Base-by-base conservation (phyloP, 2,888 invertebrate species). In the Exocentrus adspersus region DNA sequence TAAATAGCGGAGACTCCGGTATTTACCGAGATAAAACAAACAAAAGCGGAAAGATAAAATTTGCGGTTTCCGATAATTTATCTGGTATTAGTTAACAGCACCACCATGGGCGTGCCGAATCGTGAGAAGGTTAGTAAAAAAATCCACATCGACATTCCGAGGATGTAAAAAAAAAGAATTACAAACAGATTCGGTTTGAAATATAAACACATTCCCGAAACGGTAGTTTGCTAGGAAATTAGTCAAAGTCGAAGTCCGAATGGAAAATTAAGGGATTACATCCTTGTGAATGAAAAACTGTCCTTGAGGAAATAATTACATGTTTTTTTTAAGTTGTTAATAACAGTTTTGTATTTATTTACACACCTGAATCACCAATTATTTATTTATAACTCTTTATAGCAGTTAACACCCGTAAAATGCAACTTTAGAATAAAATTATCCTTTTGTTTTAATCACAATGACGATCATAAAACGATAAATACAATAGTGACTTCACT, bases 51-150 rank as follows among this genome's bases (percentile, higher is more conserved):
- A 16, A 50, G 28, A 50, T 30, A 46, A 16, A 37, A 37, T 3
- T 30, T 50, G 50, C 30, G 50, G 50, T 50, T 50, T 50, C 30
- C 28, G 28, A 28, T 20, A n/a, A 46, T n/a, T 7, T 32, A 32
- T 10, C n/a, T 2, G 24, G 32, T 37, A 37, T 37, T n/a, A 37
- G n/a, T 37, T 37, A 1, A 2, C n/a, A 12, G 12, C 37, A 1
- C 12, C n/a, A 12, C 37, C 37, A 37, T 12, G 14, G 12, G 37
- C 37, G 37, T 37, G n/a, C 2, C 12, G n/a, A 37, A 37, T 37
- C 6, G 2, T n/a, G 3, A 12, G 37, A 37, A 37, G 37, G 37
- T 37, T 37, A 37, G n/a, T 12, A 37, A 37, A 12, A 4, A n/a
- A n/a, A 9, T 12, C 10, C 14, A 37, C 2, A 12, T 12, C n/a